Percentiles rank a stretch among this genome's conserved stretches.
phyloP scores from a whole-genome alignment of 2,888 invertebrate genomes.

The Drosophila ezoana region DNA sequence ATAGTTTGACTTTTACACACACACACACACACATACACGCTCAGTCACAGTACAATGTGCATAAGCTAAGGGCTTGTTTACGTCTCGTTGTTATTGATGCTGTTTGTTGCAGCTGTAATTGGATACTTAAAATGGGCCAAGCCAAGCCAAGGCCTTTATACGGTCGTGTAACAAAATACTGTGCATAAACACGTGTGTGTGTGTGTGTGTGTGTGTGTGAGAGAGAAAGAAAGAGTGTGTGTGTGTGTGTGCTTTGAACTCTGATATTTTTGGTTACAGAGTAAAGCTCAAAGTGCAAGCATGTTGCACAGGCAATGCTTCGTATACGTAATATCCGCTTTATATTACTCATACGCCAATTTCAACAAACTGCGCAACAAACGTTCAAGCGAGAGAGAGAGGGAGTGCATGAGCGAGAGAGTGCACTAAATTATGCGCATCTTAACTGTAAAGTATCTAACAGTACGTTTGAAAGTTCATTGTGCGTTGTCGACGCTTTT shows the following conservation, averaged over 20 bases:
- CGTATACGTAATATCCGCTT: slow-evolving; percentile 55
- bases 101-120: slow-evolving; percentile 60
- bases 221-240: not conserved
- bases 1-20: slow-evolving; percentile 51
- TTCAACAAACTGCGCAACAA: slow-evolving; percentile 13
- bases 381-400: not conserved
- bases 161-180: slow-evolving; percentile 25
- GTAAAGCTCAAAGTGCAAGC: slow-evolving; percentile 13
- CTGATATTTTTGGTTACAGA: slow-evolving; percentile 58
- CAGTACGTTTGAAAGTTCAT: slow-evolving; percentile 55
- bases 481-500: slow-evolving; percentile 53
- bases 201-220: not conserved
- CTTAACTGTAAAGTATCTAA: slow-evolving; percentile 44
- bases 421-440: slow-evolving; percentile 65
- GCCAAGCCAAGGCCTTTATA: slow-evolving; percentile 46
- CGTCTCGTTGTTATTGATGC: slow-evolving; percentile 36
- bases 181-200: not conserved
- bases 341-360: slow-evolving; percentile 65
- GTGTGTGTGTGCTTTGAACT: slow-evolving; percentile 50
- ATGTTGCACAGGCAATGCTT: not conserved
- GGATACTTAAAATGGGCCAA: slow-evolving; percentile 65
- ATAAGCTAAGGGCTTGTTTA: slow-evolving; percentile 64
- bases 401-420: not conserved
- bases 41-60: slow-evolving; percentile 54
- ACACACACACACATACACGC: slow-evolving; percentile 7